Evolutionary conservation across 2,113 vertebrate species (phyloP).

Genomic region (Leucopsar rothschildi): DNA sequence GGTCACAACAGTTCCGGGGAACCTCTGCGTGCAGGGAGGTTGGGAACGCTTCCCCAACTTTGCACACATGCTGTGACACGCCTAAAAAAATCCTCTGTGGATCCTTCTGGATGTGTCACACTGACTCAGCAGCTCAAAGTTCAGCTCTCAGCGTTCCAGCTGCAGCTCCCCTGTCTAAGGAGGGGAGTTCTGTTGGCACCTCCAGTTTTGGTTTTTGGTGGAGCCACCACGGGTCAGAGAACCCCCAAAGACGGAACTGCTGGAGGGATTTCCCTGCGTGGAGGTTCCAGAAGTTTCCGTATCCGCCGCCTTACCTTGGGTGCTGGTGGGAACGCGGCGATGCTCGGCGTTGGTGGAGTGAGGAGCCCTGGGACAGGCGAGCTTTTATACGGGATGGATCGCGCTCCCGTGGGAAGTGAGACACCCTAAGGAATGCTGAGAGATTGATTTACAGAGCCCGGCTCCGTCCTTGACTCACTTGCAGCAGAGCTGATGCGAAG

Average conservation of each 20-base stretch:
- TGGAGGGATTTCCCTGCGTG: fast-evolving
- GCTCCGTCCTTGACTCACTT: constrained; percentile 14
- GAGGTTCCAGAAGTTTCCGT: neutral
- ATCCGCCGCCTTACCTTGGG: neutral
- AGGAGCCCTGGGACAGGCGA: neutral
- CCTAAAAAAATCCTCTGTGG: neutral
- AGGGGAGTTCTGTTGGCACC: neutral
- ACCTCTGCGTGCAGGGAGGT: fast-evolving
- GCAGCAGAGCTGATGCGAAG: neutral
- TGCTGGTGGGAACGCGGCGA: fast-evolving
- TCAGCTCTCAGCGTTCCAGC: too few species aligned
- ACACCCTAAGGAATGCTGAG: constrained; percentile 42
- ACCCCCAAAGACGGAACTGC: fast-evolving
- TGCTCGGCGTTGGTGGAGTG: neutral
- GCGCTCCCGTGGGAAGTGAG: constrained; percentile 3
- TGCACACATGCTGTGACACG: fast-evolving
- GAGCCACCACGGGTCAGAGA: fast-evolving
- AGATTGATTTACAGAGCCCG: neutral
- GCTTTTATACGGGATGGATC: neutral
- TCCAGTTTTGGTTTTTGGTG: fast-evolving
- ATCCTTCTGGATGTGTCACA: neutral
- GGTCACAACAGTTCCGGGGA: too few species aligned
- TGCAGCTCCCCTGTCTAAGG: neutral
- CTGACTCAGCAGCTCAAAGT: neutral
- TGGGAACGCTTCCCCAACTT: neutral